A percentile compares a stretch with the other conserved stretches of the same genome.
phyloP scores from a whole-genome alignment of 1,140 invertebrate species.

The Neotoxoptera formosana region DNA sequence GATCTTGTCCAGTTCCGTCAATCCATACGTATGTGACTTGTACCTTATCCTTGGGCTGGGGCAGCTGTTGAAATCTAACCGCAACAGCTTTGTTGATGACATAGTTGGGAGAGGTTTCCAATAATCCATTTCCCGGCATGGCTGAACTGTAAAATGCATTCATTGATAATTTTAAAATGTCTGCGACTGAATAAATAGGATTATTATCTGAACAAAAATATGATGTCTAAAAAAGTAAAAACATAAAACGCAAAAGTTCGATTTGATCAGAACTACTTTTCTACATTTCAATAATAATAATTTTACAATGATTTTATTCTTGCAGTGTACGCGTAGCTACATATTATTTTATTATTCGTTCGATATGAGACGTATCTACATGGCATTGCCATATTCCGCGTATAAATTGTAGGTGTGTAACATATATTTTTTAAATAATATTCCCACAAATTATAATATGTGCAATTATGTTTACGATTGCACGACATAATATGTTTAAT shows the following conservation, averaged over 20 bases:
- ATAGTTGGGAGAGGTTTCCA: conserved; percentile 74
- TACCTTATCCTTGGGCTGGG: conserved; percentile 77
- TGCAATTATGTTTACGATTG: not conserved
- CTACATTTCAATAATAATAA: not conserved
- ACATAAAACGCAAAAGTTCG: not conserved
- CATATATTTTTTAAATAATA: not conserved
- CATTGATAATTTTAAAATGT: not conserved
- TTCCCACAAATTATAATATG: not conserved
- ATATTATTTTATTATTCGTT: not conserved
- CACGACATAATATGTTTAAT: not conserved
- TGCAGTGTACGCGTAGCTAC: not conserved
- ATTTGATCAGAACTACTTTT: not conserved
- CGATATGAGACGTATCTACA: not conserved
- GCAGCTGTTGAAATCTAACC: conserved; percentile 76
- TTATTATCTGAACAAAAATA: not conserved
- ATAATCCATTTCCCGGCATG: conserved; percentile 61
- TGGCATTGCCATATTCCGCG: no score
- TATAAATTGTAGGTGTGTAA: not conserved
- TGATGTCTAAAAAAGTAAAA: not conserved
- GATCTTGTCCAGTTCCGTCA: conserved; percentile 88
- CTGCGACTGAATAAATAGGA: not conserved
- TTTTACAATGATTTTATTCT: not conserved
- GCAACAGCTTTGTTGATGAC: conserved; percentile 78
- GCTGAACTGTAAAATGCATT: conserved; percentile 13
- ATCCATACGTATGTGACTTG: conserved; percentile 96